Percentiles rank a stretch among this genome's conserved stretches.
Conservation (phyloP, 2,113 vertebrate species). For the Nothoprocta perdicaria region DNA sequence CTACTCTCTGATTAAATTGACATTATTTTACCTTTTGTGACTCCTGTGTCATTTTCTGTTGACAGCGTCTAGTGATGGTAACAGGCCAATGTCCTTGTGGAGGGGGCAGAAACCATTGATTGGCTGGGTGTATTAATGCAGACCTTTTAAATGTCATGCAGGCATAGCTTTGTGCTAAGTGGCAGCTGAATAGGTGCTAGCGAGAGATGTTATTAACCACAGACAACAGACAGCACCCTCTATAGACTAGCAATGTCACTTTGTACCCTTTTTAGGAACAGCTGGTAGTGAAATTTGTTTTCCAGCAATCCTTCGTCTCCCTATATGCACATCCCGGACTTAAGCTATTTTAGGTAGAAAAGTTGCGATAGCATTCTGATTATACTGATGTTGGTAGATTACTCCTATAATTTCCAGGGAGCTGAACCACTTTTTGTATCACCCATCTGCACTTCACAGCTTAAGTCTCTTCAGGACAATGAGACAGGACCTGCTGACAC, state of each 20-base stretch:
- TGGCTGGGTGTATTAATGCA: conserved; percentile 81
- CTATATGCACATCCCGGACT: neutral
- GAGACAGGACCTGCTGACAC: conserved; percentile 13
- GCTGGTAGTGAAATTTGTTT: conserved; percentile 46
- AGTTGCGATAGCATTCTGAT: conserved; percentile 47
- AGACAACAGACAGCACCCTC: conserved; percentile 78
- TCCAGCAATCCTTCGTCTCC: conserved; percentile 58
- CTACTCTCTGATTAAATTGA: conserved; percentile 83
- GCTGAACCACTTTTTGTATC: conserved; percentile 53
- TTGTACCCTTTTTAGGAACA: conserved; percentile 65
- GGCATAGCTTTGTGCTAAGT: conserved; percentile 78
- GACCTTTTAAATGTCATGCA: conserved; percentile 76
- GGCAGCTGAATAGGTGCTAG: conserved; percentile 76
- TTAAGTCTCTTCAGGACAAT: conserved; percentile 55
- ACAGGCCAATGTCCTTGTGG: conserved; percentile 79
- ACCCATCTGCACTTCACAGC: conserved; percentile 13
- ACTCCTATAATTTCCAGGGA: conserved; percentile 51
- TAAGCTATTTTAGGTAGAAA: conserved; percentile 67
- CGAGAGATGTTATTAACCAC: conserved; percentile 79
- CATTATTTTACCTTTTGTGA: conserved; percentile 80
- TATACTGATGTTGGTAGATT: conserved; percentile 28
- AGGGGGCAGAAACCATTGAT: conserved; percentile 80
- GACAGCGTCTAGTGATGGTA: conserved; percentile 77
- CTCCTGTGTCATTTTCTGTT: conserved; percentile 82
- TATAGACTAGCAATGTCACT: conserved; percentile 81